Percentiles rank a stretch among this genome's conserved stretches.
These are phyloP conservation scores for Parnassius smintheus DNA, from an alignment of 2,888 invertebrate genomes.

Conservation along the genomic window DNA sequence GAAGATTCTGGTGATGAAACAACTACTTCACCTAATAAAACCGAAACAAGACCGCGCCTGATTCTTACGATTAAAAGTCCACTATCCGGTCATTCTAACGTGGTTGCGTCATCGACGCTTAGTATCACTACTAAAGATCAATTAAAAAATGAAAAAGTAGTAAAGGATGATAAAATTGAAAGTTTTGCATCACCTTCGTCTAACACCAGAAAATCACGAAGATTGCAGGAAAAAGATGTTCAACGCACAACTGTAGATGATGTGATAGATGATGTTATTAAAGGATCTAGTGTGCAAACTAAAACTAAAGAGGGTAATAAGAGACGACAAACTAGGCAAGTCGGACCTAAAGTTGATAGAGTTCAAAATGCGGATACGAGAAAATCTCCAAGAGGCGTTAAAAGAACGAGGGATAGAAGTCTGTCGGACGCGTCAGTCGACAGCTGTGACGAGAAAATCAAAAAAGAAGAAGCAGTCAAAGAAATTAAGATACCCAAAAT, in stretches of 20 bases:
- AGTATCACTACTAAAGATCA: constrained; percentile 65
- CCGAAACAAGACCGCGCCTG: constrained; percentile 85
- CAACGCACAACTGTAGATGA: constrained; percentile 91
- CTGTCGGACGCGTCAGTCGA: constrained; percentile 84
- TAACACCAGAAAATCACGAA: constrained; percentile 90
- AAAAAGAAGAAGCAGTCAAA: constrained; percentile 51
- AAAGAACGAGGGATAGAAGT: constrained; percentile 83
- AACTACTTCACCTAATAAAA: constrained; percentile 61
- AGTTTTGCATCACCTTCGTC: constrained; percentile 83
- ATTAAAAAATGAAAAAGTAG: constrained; percentile 54
- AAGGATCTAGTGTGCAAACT: constrained; percentile 75
- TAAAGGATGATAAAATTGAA: constrained; percentile 76
- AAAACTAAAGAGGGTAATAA: constrained; percentile 60
- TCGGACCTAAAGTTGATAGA: constrained; percentile 62
- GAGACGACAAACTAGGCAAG: constrained; percentile 80
- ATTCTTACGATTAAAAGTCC: constrained; percentile 92
- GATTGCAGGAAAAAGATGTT: constrained; percentile 89
- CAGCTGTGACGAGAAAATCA: constrained; percentile 81
- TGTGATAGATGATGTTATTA: constrained; percentile 93
- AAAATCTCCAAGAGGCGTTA: constrained; percentile 84
- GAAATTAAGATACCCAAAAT: constrained; percentile 56
- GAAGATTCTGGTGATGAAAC: constrained; percentile 93
- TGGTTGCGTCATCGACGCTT: constrained; percentile 64
- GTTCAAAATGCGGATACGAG: constrained; percentile 58
- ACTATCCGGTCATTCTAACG: constrained; percentile 65